A percentile compares a stretch with the other conserved stretches of the same genome.
Conservation (phyloP, 2,797 vertebrate species). For the Pantherophis alleghaniensis region DNA sequence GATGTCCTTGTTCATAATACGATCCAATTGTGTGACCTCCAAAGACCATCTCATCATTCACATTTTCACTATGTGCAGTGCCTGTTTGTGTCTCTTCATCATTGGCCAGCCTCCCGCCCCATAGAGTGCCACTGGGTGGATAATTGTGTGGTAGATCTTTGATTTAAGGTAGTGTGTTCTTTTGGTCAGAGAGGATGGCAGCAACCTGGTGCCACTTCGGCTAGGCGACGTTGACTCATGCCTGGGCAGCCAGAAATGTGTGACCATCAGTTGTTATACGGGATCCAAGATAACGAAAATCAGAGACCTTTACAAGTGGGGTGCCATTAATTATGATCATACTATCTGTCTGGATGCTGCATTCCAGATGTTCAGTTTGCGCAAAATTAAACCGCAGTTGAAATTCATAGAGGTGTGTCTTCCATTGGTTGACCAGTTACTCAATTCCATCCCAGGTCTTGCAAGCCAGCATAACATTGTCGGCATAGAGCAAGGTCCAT, state of each 20-base stretch:
- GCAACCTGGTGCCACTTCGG: neutral
- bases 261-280: neutral
- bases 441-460: neutral
- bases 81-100: neutral
- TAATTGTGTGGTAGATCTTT: neutral
- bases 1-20: neutral
- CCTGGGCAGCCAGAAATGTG: neutral
- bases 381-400: neutral
- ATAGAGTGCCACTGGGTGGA: neutral
- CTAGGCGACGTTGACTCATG: neutral
- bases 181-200: neutral
- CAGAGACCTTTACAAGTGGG: neutral
- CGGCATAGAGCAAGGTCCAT: neutral
- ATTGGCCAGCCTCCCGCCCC: neutral
- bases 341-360: neutral
- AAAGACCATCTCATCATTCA: no score
- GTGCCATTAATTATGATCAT: neutral
- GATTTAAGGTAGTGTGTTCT: neutral
- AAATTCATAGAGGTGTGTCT: neutral
- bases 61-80: neutral
- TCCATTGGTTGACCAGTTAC: neutral
- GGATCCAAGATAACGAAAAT: neutral
- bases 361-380: neutral
- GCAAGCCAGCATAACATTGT: neutral
- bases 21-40: neutral